Evolutionary conservation across 53 echinoderm and acorn worm species (phyloP).

Genomic region (Antedon mediterranea): DNA sequence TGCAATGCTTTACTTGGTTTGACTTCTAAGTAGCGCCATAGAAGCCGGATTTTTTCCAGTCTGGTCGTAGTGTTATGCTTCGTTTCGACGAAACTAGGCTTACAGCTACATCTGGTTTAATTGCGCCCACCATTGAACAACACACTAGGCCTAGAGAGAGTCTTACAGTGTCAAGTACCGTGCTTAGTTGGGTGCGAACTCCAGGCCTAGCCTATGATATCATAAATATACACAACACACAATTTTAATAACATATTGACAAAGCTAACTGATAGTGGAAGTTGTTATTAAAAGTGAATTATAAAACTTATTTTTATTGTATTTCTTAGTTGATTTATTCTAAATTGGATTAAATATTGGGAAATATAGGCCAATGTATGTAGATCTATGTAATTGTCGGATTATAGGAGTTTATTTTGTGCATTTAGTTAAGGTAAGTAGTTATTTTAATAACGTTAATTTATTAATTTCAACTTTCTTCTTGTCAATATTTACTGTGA

Average conservation of each 20-base stretch:
- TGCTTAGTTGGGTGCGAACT: background rate
- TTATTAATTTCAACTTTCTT: too few species aligned
- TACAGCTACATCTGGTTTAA: background rate
- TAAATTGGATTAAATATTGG: too few species aligned
- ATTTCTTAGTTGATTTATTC: too few species aligned
- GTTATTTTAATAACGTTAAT: too few species aligned
- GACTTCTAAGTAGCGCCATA: background rate
- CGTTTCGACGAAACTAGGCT: background rate
- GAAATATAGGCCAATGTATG: too few species aligned
- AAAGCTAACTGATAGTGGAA: background rate
- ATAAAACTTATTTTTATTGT: background rate
- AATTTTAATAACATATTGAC: background rate
- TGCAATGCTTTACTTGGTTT: background rate
- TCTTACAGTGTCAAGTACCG: background rate
- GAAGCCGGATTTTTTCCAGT: background rate
- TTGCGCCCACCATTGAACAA: background rate
- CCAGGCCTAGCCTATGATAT: slow-evolving; percentile 1
- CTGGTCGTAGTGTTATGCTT: background rate
- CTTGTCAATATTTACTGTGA: too few species aligned
- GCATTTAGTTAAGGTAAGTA: too few species aligned
- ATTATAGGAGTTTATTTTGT: too few species aligned
- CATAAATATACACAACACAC: background rate
- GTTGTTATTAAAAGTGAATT: background rate
- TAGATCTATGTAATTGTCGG: too few species aligned
- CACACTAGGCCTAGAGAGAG: background rate